A percentile compares a stretch with the other conserved stretches of the same genome.
These are phyloP conservation scores for Patella depressa DNA, from an alignment of 2,888 invertebrate genomes.

Conservation along the genomic window DNA sequence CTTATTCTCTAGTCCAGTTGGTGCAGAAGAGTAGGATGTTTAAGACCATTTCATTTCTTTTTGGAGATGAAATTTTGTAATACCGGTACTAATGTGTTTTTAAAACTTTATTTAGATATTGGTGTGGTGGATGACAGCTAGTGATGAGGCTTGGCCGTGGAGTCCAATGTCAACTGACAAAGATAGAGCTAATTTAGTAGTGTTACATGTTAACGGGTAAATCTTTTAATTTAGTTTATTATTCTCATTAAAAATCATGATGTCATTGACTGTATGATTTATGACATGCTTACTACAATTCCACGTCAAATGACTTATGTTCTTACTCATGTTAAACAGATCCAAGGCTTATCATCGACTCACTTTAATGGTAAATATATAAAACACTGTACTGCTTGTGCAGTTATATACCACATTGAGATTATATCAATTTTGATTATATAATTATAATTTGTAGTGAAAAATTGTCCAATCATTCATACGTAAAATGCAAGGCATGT, in stretches of 20 bases:
- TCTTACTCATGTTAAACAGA: constrained; percentile 2
- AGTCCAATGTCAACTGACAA: constrained; percentile 86
- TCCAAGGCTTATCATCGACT: neutral
- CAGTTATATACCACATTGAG: too few relatives aligned
- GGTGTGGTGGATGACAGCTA: constrained; percentile 88
- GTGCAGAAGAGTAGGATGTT: too few relatives aligned
- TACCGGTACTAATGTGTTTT: neutral
- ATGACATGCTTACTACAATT: constrained; percentile 3
- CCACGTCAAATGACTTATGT: neutral
- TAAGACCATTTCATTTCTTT: neutral
- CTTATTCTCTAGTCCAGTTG: too few relatives aligned
- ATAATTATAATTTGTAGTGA: too few relatives aligned
- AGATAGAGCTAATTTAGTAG: constrained; percentile 89
- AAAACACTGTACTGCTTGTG: too few relatives aligned
- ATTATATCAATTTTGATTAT: too few relatives aligned
- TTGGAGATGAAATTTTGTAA: neutral
- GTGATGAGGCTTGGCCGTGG: constrained; percentile 94
- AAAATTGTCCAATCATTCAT: too few relatives aligned
- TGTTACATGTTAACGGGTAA: constrained; percentile 83
- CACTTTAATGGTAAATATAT: too few relatives aligned
- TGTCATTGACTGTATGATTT: too few relatives aligned
- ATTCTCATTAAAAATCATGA: neutral
- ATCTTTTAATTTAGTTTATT: constrained; percentile 24
- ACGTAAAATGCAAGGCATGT: too few relatives aligned
- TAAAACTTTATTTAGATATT: constrained; percentile 74